phyloP scores from a whole-genome alignment of 2,113 vertebrate genomes.

The Electrona antarctica region DNA sequence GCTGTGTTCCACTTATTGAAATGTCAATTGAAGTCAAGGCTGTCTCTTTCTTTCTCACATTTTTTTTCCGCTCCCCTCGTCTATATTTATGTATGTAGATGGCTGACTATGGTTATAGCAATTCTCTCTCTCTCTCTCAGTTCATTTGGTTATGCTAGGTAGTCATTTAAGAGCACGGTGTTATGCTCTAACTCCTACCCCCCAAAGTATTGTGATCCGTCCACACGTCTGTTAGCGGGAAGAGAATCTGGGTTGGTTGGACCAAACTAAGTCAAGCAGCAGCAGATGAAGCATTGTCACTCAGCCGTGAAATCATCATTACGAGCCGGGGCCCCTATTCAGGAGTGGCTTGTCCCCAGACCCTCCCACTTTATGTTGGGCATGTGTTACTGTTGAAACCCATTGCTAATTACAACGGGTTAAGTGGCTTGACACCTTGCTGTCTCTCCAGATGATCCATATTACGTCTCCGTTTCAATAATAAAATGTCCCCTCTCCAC shows the following conservation, averaged over 20 bases:
- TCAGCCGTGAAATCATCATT: conserved; percentile 71
- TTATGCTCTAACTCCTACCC: conserved; percentile 38
- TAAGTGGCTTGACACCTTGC: conserved; percentile 72
- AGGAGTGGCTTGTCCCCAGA: conserved; percentile 53
- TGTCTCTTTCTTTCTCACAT: conserved; percentile 68
- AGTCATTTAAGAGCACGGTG: conserved; percentile 44
- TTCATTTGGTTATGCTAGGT: conserved; percentile 11
- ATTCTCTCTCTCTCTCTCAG: conserved; percentile 10
- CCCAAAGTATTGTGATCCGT: conserved; percentile 49
- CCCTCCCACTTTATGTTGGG: conserved; percentile 56
- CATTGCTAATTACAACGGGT: conserved; percentile 71
- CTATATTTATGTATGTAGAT: conserved; percentile 61
- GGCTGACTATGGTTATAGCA: conserved; percentile 17
- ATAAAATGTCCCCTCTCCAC: conserved; percentile 21
- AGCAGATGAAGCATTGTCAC: conserved; percentile 51
- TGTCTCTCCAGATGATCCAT: conserved; percentile 62
- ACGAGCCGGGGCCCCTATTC: conserved; percentile 44
- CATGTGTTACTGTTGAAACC: conserved; percentile 69
- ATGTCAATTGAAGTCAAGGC: conserved; percentile 94
- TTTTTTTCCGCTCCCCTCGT: conserved; percentile 51
- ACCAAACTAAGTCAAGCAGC: conserved; percentile 45
- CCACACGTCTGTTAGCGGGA: conserved; percentile 19
- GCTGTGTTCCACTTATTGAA: conserved; percentile 99
- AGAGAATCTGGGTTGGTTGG: conserved; percentile 39
- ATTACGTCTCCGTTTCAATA: conserved; percentile 56